Evolutionary conservation across 1,140 invertebrate species (phyloP).

Genomic region (Homalodisca vitripennis): DNA sequence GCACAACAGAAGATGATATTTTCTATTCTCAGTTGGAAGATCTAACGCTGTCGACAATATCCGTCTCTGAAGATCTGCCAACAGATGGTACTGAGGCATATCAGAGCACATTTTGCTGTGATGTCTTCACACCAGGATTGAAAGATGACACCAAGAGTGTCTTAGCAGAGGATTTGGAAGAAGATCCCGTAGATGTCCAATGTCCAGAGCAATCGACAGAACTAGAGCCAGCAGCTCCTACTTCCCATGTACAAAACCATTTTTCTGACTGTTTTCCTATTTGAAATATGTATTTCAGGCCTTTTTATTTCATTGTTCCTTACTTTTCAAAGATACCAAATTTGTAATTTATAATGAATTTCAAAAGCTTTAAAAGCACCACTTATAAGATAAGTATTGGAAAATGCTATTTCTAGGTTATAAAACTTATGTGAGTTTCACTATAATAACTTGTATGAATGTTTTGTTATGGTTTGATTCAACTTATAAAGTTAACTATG

Average conservation of each 20-base stretch:
- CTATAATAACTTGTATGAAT: too few species aligned
- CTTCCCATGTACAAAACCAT: constrained; percentile 22
- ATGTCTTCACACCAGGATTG: neutral
- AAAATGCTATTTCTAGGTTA: too few species aligned
- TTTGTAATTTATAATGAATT: too few species aligned
- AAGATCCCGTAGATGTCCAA: neutral
- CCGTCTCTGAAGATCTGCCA: constrained; percentile 4
- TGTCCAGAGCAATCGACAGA: neutral
- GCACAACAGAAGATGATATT: constrained; percentile 20
- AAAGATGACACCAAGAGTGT: constrained; percentile 25
- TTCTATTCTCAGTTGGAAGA: constrained; percentile 25
- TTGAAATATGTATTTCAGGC: constrained; percentile 2
- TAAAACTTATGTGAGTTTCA: too few species aligned
- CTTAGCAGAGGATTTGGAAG: constrained; percentile 25
- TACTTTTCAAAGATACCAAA: too few species aligned
- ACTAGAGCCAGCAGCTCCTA: neutral
- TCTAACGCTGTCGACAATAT: constrained; percentile 16
- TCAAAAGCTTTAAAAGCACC: too few species aligned
- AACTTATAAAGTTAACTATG: too few species aligned
- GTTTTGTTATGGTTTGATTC: too few species aligned
- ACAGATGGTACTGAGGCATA: constrained; percentile 2
- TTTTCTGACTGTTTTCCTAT: constrained; percentile 19
- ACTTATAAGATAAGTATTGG: too few species aligned
- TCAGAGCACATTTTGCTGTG: constrained; percentile 19
- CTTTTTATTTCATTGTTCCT: neutral